These are phyloP conservation scores for Calliopsis andreniformis DNA, from an alignment of 1,140 invertebrate genomes.

Conservation along the genomic window DNA sequence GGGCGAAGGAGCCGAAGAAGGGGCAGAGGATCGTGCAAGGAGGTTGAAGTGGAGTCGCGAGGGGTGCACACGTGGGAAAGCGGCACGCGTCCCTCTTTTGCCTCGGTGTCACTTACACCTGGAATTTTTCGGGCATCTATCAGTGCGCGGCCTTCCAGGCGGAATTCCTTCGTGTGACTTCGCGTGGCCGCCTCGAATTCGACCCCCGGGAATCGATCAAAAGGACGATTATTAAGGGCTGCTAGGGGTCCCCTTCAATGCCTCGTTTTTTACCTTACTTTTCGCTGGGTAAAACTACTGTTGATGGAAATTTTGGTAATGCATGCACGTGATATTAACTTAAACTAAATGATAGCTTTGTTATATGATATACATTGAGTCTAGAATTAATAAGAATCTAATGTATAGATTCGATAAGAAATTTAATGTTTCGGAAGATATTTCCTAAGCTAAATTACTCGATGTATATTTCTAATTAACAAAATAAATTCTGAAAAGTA, in stretches of 20 bases:
- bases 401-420: too few relatives aligned
- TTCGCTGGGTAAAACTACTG: background rate
- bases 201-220: conserved; percentile 36
- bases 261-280: background rate
- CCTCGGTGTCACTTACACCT: conserved; percentile 71
- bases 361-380: too few relatives aligned
- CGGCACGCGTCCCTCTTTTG: conserved; percentile 72
- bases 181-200: conserved; percentile 51
- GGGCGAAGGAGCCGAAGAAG: conserved; percentile 37
- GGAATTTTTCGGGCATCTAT: conserved; percentile 65
- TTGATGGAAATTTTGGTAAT: background rate
- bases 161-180: conserved; percentile 59
- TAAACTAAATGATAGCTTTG: too few relatives aligned
- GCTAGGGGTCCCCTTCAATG: conserved; percentile 6
- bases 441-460: too few relatives aligned
- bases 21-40: conserved; percentile 52
- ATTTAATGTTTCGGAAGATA: too few relatives aligned
- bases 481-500: too few relatives aligned
- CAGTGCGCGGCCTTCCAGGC: conserved; percentile 38
- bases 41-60: conserved; percentile 67
- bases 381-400: too few relatives aligned
- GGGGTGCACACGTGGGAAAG: conserved; percentile 74
- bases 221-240: conserved; percentile 30
- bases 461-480: too few relatives aligned
- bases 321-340: too few relatives aligned